These are phyloP conservation scores for Tachina fera DNA, from an alignment of 2,888 invertebrate genomes.

Conservation along the genomic window DNA sequence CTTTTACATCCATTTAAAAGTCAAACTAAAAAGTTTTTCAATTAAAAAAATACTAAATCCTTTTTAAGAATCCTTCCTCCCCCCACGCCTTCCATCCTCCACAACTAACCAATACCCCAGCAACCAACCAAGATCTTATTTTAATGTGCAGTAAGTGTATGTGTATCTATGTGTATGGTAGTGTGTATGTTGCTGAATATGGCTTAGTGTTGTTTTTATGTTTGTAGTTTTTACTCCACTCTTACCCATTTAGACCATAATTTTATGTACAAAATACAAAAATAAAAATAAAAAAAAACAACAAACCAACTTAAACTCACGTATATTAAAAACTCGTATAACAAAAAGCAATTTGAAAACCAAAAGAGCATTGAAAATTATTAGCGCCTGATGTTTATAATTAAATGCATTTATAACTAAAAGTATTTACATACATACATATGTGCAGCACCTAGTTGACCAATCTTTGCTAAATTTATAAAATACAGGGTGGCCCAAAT, in stretches of 20 bases:
- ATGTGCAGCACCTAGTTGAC: not conserved
- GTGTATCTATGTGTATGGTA: not conserved
- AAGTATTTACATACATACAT: not conserved
- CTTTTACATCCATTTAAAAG: constrained; percentile 40
- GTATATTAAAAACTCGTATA: constrained; percentile 13
- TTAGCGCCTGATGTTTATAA: constrained; percentile 60
- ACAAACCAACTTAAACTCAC: constrained; percentile 34
- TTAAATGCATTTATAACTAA: constrained; percentile 62
- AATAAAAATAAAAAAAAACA: too few relatives aligned
- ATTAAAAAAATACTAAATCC: constrained; percentile 54
- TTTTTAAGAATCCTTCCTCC: not conserved
- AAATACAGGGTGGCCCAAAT: too few relatives aligned
- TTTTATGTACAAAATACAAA: constrained; percentile 13
- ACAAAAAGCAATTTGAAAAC: constrained; percentile 49
- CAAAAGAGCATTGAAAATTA: constrained; percentile 62
- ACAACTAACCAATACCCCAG: not conserved
- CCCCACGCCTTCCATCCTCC: too few relatives aligned
- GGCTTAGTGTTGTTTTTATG: not conserved
- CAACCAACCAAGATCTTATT: not conserved
- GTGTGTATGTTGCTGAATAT: not conserved
- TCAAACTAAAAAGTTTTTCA: constrained; percentile 62
- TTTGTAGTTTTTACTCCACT: constrained; percentile 1
- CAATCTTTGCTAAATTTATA: not conserved
- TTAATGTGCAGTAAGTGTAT: not conserved
- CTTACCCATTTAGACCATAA: constrained; percentile 5